Base-by-base conservation (phyloP, 2,797 vertebrate species). In the Balearica regulorum region DNA sequence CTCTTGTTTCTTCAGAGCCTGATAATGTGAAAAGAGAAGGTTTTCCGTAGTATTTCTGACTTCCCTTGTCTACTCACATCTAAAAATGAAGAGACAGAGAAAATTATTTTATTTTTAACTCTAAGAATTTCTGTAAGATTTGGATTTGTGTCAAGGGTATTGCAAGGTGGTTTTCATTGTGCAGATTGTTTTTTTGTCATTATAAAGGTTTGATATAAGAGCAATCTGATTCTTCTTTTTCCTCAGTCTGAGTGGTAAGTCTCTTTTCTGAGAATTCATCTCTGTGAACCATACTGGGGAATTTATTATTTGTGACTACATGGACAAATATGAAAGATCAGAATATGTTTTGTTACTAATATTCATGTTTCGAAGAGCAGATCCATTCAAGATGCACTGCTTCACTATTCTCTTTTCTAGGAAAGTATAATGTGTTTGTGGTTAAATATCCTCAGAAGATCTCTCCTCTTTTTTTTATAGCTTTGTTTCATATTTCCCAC, bases 401-500 rank as follows among this genome's bases (percentile, higher is more conserved):
- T 89, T 79, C 35, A 58, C 49, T 53, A 9, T 78, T 60, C 33
- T 58, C 55, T 83, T 83, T 70, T 83, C 46, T 60, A 93, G 35
- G 46, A 88, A 83, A 94, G 19, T 62, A 57, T 82, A 94, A 95
- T 86, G 49, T 89, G 60, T 90, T 96, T 95, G 83, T 88, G 58
- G 61, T 96, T 96, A 88, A 93, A 91, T 86, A 88, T 60, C 16
- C 72, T 88, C 80, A 82, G 77, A 96, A 87, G 73, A 89, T 87
- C 93, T 68, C 22, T 94, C 26, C 71, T 58, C 71, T 81, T 62
- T 80, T 95, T 95, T 95, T 91, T 55, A 73, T 86, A 65, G 13
- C 81, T 85, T 94, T 93, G 22, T 83, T 86, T 96, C 64, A 68
- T 89, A 88, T 79, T 97, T 87, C 61, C 85, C 70, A 92, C 83